Evolutionary conservation across 2,113 vertebrate species (phyloP), one percentile per base, ranked within the genome.

Genomic region (Hemiscyllium ocellatum): DNA sequence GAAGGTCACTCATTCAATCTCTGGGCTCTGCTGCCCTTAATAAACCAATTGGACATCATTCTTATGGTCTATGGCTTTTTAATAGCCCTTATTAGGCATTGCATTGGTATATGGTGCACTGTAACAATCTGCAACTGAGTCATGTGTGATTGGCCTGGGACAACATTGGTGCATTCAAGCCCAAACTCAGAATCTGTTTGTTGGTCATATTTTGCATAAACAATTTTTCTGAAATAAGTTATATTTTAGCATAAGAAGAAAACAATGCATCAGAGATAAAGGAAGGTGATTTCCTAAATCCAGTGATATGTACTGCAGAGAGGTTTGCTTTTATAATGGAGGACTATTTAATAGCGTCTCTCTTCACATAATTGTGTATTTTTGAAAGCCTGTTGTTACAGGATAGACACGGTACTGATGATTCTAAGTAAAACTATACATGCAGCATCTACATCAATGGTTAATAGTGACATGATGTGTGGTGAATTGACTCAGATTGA

Each of bases 11-110:
- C 66, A 93, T 68, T 91, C 56, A 66, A 68, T 93, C 61, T 26
- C 87, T 56, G 52, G 22, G 26, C 56, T 89, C 24, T 89, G 52
- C 52, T 61, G 29, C 12, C 87, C 33, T 20, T 65, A n/a, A 68
- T 37, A 66, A 93, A 66, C 56, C 61, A 65, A 5, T 91, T 91
- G 56, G 87, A 91, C 87, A 66, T 68, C 89, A 93, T 33, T 93
- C 33, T 65, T 37, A 17, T 20, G 80, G 89, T 65, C n/a, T 15
- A 20, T 66, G 89, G 17, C 89, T 93, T 37, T 37, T 66, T 93
- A 37, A 93, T 66, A 19, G 56, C 7, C n/a, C 61, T 37, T 66
- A 91, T n/a, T 66, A 68, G 20, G 29, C 65, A 19, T 37, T 37
- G 33, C 33, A 42, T 5, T 37, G n/a, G 89, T 66, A 42, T 66